Evolutionary conservation across 2,797 vertebrate genomes (phyloP).

Genomic region (Mormyrops attenuatus): DNA sequence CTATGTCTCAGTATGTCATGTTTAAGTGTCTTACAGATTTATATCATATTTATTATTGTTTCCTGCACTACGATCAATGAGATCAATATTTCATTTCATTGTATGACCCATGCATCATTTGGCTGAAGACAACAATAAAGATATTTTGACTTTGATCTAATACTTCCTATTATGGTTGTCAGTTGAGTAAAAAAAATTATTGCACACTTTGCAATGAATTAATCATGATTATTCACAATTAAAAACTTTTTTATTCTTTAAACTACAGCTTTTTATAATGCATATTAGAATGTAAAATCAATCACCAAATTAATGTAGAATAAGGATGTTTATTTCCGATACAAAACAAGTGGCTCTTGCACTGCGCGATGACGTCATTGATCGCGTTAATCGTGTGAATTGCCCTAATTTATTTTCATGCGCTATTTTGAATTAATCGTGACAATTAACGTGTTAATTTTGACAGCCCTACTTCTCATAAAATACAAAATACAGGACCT

Average conservation of each 20-base stretch:
- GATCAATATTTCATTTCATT: neutral
- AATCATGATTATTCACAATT: neutral
- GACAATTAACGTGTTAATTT: neutral
- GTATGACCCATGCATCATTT: neutral
- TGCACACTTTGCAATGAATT: neutral
- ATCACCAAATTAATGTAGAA: neutral
- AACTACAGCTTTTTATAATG: neutral
- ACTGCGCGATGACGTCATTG: neutral
- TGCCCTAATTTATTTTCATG: neutral
- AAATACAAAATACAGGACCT: neutral
- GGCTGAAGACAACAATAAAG: neutral
- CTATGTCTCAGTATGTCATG: neutral
- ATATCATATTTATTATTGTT: neutral
- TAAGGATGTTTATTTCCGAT: neutral
- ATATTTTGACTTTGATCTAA: neutral
- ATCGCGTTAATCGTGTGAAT: neutral
- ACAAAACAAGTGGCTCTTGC: neutral
- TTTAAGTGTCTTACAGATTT: neutral
- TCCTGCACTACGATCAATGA: neutral
- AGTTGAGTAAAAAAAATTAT: neutral
- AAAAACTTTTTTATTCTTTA: neutral
- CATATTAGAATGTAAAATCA: neutral
- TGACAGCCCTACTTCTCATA: neutral
- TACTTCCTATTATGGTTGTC: neutral
- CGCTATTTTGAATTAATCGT: neutral